phyloP scores from a whole-genome alignment of 2,113 vertebrate genomes.

The Zootoca vivipara region DNA sequence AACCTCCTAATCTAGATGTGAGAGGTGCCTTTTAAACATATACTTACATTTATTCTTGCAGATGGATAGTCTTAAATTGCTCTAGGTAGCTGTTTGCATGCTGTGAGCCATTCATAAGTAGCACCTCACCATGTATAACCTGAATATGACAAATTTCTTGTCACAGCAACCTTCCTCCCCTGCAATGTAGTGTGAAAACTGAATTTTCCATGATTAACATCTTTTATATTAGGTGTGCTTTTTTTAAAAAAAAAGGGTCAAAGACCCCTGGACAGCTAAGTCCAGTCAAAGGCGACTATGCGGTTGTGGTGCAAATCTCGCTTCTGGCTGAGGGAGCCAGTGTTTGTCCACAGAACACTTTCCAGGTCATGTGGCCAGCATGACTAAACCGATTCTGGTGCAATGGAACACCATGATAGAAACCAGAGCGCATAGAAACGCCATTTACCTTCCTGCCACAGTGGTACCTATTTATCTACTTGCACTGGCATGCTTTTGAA shows the following conservation, averaged over 20 bases:
- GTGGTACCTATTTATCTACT: background rate
- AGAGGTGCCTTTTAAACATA: no score
- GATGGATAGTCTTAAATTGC: background rate
- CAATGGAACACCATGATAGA: background rate
- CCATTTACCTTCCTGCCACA: background rate
- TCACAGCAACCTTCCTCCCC: background rate
- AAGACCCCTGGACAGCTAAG: background rate
- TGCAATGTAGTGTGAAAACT: background rate
- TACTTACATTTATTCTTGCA: no score
- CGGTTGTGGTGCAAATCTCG: no score
- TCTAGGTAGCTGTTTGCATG: background rate
- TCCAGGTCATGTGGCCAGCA: no score
- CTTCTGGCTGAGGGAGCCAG: no score
- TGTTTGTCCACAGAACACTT: no score
- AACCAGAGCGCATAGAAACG: background rate
- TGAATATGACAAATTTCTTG: background rate
- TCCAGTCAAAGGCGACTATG: no score
- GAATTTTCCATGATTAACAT: no score
- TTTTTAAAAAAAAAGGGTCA: background rate
- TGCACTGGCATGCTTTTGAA: no score
- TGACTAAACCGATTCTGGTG: no score
- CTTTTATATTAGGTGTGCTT: no score
- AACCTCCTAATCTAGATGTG: no score
- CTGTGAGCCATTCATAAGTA: background rate
- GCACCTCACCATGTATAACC: background rate